phyloP scores from a whole-genome alignment of 2,888 invertebrate genomes.

The Smittia sp. region DNA sequence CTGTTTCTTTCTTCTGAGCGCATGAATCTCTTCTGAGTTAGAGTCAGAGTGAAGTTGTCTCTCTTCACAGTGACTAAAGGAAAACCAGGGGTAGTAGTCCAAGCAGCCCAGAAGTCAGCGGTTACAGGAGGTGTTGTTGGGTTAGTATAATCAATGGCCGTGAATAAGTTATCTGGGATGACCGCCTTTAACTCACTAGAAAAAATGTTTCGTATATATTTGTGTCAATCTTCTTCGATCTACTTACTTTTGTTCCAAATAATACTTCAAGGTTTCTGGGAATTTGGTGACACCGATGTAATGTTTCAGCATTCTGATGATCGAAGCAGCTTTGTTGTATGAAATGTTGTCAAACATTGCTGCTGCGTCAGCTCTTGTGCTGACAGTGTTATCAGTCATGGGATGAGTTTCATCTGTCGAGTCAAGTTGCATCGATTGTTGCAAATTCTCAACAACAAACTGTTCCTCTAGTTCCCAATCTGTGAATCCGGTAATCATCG shows the following conservation, averaged over 20 bases:
- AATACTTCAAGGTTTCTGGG: constrained; percentile 57
- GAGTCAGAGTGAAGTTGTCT: not conserved
- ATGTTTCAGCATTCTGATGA: constrained; percentile 69
- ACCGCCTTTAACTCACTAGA: constrained; percentile 1
- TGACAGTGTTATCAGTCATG: constrained; percentile 58
- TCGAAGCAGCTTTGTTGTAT: constrained; percentile 66
- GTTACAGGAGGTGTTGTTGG: not conserved
- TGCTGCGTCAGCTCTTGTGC: constrained; percentile 59
- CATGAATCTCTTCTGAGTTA: constrained; percentile 28
- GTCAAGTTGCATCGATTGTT: constrained; percentile 61
- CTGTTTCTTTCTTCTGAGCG: not conserved
- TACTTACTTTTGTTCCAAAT: constrained; percentile 58
- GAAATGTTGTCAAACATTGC: constrained; percentile 65
- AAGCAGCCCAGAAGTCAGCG: constrained; percentile 64
- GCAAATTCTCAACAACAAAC: constrained; percentile 68
- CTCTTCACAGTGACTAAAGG: constrained; percentile 63
- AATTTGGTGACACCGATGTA: constrained; percentile 58
- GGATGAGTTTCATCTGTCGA: constrained; percentile 60
- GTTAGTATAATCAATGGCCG: not conserved
- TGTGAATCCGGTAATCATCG: constrained; percentile 52
- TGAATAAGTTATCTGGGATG: not conserved
- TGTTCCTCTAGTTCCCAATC: constrained; percentile 65
- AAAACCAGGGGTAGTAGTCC: constrained; percentile 73
- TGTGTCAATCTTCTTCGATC: not conserved
- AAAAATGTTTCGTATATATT: not conserved